These are phyloP conservation scores for Desoria tigrina DNA, from an alignment of 2,888 invertebrate species.

Conservation along the genomic window DNA sequence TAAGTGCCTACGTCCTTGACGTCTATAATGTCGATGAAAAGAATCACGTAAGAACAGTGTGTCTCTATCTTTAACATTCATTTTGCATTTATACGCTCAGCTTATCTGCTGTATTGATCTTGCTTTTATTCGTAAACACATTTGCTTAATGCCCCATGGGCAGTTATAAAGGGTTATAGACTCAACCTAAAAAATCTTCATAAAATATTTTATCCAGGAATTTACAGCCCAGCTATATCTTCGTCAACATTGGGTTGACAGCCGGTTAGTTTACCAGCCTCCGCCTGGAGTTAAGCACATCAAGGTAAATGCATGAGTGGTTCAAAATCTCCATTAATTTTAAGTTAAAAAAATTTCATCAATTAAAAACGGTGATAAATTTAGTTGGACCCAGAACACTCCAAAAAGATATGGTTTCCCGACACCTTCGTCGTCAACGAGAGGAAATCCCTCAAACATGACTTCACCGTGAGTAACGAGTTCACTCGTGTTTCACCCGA, in stretches of 20 bases:
- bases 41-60: conserved; percentile 42
- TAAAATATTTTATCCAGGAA: conserved; percentile 31
- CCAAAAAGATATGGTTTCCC: conserved; percentile 39
- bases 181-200: no score
- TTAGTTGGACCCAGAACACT: conserved; percentile 37
- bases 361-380: conserved; percentile 14
- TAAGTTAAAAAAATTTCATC: not conserved
- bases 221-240: conserved; percentile 40
- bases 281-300: conserved; percentile 20
- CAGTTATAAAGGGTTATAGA: no score
- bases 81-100: not conserved
- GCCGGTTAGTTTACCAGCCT: conserved; percentile 28
- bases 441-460: conserved; percentile 26
- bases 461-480: conserved; percentile 29
- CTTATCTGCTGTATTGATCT: not conserved
- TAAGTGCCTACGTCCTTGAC: conserved; percentile 36
- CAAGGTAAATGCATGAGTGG: conserved; percentile 17
- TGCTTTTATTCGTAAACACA: no score
- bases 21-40: conserved; percentile 44
- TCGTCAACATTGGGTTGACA: conserved; percentile 41
- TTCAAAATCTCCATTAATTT: not conserved
- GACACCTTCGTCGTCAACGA: conserved; percentile 44
- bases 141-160: no score
- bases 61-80: no score
- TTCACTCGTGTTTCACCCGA: conserved; percentile 30